phyloP scores from a whole-genome alignment of 2,113 vertebrate genomes.

The Cyanoliseus patagonus region DNA sequence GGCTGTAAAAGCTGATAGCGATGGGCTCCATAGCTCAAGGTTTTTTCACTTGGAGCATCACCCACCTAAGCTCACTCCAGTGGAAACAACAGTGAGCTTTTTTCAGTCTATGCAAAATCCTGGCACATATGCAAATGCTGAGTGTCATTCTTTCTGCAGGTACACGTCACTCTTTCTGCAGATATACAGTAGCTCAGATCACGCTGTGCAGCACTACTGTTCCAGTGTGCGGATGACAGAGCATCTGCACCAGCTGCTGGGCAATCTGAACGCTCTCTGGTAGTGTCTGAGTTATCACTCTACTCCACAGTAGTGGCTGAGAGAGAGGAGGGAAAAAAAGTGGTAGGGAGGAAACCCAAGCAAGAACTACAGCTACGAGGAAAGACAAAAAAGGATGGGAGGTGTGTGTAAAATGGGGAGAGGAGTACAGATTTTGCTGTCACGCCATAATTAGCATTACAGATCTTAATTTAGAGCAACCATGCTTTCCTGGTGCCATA shows the following conservation, averaged over 20 bases:
- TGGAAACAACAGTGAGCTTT: not conserved
- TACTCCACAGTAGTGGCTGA: rapidly evolving
- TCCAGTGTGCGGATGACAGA: not conserved
- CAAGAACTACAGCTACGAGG: not conserved
- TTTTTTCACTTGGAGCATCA: not conserved
- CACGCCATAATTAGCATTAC: not conserved
- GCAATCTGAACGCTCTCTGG: rapidly evolving
- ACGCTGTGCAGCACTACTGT: rapidly evolving
- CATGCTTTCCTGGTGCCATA: not conserved
- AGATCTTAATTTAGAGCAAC: not conserved
- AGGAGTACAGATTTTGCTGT: not conserved
- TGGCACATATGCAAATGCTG: rapidly evolving
- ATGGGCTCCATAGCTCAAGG: not conserved
- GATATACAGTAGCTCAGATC: rapidly evolving
- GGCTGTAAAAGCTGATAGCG: not conserved
- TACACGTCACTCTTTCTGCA: not conserved
- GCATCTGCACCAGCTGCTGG: not conserved
- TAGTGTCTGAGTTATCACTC: rapidly evolving
- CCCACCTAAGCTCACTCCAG: not conserved
- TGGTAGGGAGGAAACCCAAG: rapidly evolving
- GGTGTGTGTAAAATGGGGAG: not conserved
- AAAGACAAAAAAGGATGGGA: not conserved
- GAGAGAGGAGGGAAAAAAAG: too few species aligned
- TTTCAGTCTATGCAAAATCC: not conserved
- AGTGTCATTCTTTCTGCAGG: not conserved